Evolutionary conservation across 1,140 invertebrate species (phyloP).

Genomic region (Dinoponera quadriceps): DNA sequence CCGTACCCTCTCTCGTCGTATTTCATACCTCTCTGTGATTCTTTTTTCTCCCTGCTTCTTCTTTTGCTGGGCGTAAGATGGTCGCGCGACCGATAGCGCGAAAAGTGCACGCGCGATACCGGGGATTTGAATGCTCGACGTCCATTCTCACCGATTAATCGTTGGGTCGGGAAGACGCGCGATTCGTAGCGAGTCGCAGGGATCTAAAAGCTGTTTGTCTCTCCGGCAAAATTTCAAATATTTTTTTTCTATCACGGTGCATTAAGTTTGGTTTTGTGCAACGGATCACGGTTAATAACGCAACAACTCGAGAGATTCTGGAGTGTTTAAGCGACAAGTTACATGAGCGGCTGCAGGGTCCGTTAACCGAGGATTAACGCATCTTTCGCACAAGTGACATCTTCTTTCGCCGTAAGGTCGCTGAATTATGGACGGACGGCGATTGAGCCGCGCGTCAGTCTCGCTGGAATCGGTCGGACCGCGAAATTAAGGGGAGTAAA

Average conservation of each 20-base stretch:
- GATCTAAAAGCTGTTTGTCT: neutral
- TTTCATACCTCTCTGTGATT: constrained; percentile 18
- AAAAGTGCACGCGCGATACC: neutral
- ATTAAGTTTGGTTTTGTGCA: too few relatives aligned
- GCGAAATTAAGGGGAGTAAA: constrained; percentile 70
- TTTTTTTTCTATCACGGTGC: too few relatives aligned
- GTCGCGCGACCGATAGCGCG: constrained; percentile 4
- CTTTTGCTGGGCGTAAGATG: neutral
- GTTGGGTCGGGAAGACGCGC: too few relatives aligned
- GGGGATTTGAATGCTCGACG: constrained; percentile 45
- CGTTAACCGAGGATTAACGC: constrained; percentile 29
- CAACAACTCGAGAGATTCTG: too few relatives aligned
- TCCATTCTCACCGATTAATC: neutral
- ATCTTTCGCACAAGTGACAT: constrained; percentile 50
- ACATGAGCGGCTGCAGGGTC: too few relatives aligned
- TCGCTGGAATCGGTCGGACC: constrained; percentile 54
- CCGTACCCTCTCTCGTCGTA: neutral
- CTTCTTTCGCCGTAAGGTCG: constrained; percentile 62
- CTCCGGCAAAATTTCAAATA: too few relatives aligned
- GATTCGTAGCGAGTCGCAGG: too few relatives aligned
- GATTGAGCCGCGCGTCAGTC: constrained; percentile 49
- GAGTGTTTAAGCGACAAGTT: too few relatives aligned
- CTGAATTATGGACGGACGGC: constrained; percentile 65
- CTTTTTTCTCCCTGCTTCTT: neutral
- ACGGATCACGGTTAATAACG: too few relatives aligned